A percentile compares a stretch with the other conserved stretches of the same genome.
phyloP scores from a whole-genome alignment of 2,888 invertebrate species.

The Polyommatus iphigenia region DNA sequence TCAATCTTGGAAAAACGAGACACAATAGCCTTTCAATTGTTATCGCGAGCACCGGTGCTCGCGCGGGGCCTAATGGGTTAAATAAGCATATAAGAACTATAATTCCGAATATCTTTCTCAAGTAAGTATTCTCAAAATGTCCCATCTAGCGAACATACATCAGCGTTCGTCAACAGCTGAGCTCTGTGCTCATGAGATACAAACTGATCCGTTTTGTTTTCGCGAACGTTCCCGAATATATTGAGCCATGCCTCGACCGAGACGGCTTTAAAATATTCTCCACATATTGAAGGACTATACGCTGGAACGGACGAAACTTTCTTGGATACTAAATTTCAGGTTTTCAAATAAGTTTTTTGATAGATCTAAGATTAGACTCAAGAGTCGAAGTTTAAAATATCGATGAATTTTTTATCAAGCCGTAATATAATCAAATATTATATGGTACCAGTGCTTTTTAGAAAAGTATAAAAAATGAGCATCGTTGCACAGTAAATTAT shows the following conservation, averaged over 20 bases:
- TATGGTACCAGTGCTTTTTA: too few species aligned
- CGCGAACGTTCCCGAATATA: conserved; percentile 47
- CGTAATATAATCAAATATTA: too few species aligned
- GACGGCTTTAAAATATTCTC: conserved; percentile 45
- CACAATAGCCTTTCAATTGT: too few species aligned
- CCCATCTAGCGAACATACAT: conserved; percentile 50
- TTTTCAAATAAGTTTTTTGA: not conserved
- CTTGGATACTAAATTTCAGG: not conserved
- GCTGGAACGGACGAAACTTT: conserved; percentile 15
- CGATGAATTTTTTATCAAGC: too few species aligned
- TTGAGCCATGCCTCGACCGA: conserved; percentile 42
- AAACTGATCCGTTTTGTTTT: conserved; percentile 68
- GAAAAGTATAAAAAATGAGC: too few species aligned
- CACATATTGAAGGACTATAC: conserved; percentile 33
- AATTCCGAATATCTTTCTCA: not conserved
- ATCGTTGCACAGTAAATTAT: too few species aligned
- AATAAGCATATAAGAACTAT: not conserved
- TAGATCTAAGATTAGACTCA: too few species aligned
- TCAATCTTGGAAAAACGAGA: too few species aligned
- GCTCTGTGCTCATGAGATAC: conserved; percentile 53
- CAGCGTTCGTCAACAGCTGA: conserved; percentile 41
- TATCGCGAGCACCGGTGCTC: too few species aligned
- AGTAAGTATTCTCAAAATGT: not conserved
- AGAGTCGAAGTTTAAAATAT: too few species aligned
- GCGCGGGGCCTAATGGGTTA: too few species aligned